These are phyloP conservation scores for Sparus aurata DNA, from an alignment of 2,797 vertebrate species.

Conservation along the genomic window DNA sequence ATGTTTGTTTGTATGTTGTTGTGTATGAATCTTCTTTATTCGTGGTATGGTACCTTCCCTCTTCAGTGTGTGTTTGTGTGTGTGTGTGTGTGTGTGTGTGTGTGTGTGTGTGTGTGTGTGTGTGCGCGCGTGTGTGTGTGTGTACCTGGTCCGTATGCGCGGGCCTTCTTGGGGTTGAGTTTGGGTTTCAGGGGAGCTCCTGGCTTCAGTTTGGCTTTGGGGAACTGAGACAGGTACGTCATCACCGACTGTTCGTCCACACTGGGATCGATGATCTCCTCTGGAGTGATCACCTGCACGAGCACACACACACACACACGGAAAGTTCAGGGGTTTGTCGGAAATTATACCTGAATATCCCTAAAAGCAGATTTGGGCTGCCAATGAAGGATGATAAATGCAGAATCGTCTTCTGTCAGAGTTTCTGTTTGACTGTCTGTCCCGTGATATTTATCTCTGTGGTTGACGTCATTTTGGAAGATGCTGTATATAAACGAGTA, in stretches of 20 bases:
- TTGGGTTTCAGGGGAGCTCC: constrained; percentile 98
- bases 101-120: constrained; percentile 22
- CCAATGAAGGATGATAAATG: neutral
- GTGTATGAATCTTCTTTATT: no score
- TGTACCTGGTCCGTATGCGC: constrained; percentile 95
- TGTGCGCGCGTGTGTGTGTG: constrained; percentile 12
- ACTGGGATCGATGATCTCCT: constrained; percentile 96
- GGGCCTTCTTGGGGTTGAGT: constrained; percentile 97
- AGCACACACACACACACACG: constrained; percentile 1
- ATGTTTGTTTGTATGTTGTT: neutral
- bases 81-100: constrained; percentile 5
- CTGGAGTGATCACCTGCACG: constrained; percentile 94
- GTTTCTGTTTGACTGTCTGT: no score
- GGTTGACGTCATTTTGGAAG: no score
- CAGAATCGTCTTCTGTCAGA: neutral
- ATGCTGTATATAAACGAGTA: neutral
- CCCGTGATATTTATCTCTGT: neutral
- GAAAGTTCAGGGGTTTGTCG: neutral
- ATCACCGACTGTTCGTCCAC: constrained; percentile 98
- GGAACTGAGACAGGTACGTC: constrained; percentile 99
- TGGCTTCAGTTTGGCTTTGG: constrained; percentile 97
- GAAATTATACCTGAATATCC: no score
- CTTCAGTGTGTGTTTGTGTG: neutral
- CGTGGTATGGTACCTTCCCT: no score
- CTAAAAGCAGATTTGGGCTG: no score